These are phyloP conservation scores for Miltochrista miniata DNA, from an alignment of 2,888 invertebrate species.

Conservation along the genomic window DNA sequence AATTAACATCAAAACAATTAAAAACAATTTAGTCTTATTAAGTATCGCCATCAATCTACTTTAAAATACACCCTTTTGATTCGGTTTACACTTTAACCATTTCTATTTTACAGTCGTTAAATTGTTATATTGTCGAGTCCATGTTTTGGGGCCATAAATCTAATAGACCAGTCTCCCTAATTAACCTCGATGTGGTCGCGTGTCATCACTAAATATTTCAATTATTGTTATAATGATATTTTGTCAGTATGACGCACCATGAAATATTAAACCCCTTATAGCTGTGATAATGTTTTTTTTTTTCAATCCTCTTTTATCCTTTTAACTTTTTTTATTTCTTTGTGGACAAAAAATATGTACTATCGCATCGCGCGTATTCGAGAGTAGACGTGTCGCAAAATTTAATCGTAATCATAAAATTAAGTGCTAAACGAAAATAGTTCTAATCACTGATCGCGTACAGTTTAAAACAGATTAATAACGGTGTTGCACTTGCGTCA, in stretches of 20 bases:
- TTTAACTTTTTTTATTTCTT: slow-evolving; percentile 14
- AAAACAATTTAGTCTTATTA: slow-evolving; percentile 7
- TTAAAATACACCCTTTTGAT: slow-evolving; percentile 5
- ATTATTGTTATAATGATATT: slow-evolving; percentile 67
- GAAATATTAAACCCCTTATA: slow-evolving; percentile 42
- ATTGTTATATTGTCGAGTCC: slow-evolving; percentile 30
- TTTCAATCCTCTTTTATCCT: slow-evolving; percentile 28
- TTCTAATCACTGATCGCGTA: too few relatives aligned
- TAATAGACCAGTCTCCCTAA: slow-evolving; percentile 45
- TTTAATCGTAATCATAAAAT: too few relatives aligned
- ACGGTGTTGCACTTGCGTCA: too few relatives aligned
- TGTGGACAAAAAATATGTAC: background rate
- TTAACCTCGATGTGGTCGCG: slow-evolving; percentile 54
- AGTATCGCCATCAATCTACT: slow-evolving; percentile 7
- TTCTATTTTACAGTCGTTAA: slow-evolving; percentile 25
- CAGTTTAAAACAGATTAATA: too few relatives aligned
- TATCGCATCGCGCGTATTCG: too few relatives aligned
- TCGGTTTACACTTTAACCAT: slow-evolving; percentile 6
- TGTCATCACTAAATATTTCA: slow-evolving; percentile 71
- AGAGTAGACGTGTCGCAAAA: too few relatives aligned
- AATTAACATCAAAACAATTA: slow-evolving; percentile 4
- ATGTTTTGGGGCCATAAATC: slow-evolving; percentile 45
- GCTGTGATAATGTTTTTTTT: slow-evolving; percentile 39
- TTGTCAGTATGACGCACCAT: slow-evolving; percentile 46
- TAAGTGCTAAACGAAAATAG: too few relatives aligned